These are phyloP conservation scores for Gari tellinella DNA, from an alignment of 2,888 invertebrate species.

Conservation along the genomic window DNA sequence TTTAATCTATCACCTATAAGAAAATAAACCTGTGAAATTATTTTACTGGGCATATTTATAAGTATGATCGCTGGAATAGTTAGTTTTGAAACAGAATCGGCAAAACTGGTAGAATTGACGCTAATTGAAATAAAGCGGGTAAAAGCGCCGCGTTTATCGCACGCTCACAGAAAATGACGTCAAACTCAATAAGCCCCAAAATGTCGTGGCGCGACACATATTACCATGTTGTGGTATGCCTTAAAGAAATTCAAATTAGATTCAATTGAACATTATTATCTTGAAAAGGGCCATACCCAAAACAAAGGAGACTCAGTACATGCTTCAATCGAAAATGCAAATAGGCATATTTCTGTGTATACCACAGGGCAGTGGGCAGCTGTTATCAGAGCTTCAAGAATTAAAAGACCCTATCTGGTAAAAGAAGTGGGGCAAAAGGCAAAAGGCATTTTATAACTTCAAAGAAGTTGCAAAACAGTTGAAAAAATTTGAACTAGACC, in stretches of 20 bases:
- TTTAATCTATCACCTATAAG: no score
- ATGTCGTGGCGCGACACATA: no score
- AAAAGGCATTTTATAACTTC: slow-evolving; percentile 14
- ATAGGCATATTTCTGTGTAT: slow-evolving; percentile 6
- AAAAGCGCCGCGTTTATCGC: slow-evolving; percentile 10
- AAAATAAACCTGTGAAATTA: no score
- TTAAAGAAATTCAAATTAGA: slow-evolving; percentile 3
- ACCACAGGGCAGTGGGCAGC: slow-evolving; percentile 19
- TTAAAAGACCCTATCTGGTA: background rate
- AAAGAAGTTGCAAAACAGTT: slow-evolving; percentile 5
- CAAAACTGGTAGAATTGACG: no score
- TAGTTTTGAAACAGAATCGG: no score
- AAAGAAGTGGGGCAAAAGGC: slow-evolving; percentile 1
- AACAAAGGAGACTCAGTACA: slow-evolving; percentile 7
- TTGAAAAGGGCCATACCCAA: slow-evolving; percentile 18
- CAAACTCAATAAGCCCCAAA: no score
- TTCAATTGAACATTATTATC: slow-evolving; percentile 3
- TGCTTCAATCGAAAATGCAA: slow-evolving; percentile 1
- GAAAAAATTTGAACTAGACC: slow-evolving; percentile 14
- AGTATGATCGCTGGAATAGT: no score
- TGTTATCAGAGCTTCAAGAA: slow-evolving; percentile 9
- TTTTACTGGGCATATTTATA: no score
- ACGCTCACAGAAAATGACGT: no score
- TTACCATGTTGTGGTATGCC: slow-evolving; percentile 16
- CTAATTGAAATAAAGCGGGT: background rate